phyloP scores from a whole-genome alignment of 2,888 invertebrate genomes.

The Pterostichus niger region DNA sequence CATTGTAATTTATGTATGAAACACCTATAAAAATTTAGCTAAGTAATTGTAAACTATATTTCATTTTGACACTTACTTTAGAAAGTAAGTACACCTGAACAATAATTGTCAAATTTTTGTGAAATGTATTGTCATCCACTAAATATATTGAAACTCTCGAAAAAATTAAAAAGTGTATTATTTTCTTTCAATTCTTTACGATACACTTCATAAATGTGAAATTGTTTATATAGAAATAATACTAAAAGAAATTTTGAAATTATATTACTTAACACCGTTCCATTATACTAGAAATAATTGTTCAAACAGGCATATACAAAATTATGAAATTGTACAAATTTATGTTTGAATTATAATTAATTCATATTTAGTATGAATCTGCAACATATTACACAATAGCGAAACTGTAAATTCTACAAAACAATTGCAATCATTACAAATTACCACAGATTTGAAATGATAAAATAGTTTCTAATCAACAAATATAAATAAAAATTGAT shows the following conservation, averaged over 20 bases:
- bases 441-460: background rate
- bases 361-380: conserved; percentile 16
- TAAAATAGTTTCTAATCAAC: background rate
- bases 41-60: background rate
- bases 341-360: conserved; percentile 4
- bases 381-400: background rate
- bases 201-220: background rate
- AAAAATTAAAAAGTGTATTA: no score
- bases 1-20: conserved; percentile 3
- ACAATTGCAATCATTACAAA: background rate
- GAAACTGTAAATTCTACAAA: background rate
- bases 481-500: no score
- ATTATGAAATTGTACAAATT: no score
- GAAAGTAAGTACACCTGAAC: conserved; percentile 2
- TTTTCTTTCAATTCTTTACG: no score
- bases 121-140: conserved; percentile 2
- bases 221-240: conserved; percentile 6
- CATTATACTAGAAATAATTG: conserved; percentile 6
- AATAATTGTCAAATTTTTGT: conserved; percentile 5
- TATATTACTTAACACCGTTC: background rate
- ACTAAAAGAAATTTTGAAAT: conserved; percentile 23
- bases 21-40: background rate
- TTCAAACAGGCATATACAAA: background rate
- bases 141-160: no score
- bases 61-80: conserved; percentile 20